These are phyloP conservation scores for Ophioderma brevispina DNA, from an alignment of 35 echinoderm and acorn worm species.

Conservation along the genomic window DNA sequence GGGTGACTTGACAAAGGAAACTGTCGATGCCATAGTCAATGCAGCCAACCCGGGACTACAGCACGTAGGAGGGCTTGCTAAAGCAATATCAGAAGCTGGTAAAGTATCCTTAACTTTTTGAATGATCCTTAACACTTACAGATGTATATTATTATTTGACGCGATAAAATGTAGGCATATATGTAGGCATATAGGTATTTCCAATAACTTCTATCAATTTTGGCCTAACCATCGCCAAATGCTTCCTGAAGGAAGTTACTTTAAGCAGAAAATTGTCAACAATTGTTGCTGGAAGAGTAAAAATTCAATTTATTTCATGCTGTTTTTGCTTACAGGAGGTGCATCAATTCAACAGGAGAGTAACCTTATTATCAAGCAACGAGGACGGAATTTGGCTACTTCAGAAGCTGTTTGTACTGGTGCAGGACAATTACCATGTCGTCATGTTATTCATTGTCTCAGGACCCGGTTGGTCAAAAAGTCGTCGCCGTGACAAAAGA, in stretches of 20 bases:
- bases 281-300: no score
- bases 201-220: neutral
- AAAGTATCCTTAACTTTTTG: neutral
- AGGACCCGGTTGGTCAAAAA: constrained; percentile 11
- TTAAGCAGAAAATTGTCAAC: no score
- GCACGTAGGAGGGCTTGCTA: constrained; percentile 51
- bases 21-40: constrained; percentile 56
- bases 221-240: no score
- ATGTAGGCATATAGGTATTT: neutral
- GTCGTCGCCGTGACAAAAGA: neutral
- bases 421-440: constrained; percentile 41
- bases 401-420: constrained; percentile 33
- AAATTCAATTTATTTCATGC: neutral
- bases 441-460: constrained; percentile 36
- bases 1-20: constrained; percentile 43
- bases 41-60: constrained; percentile 27
- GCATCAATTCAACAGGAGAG: constrained; percentile 32
- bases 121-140: neutral
- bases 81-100: constrained; percentile 49
- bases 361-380: neutral
- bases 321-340: constrained; percentile 19
- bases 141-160: neutral
- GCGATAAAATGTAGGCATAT: neutral
- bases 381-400: neutral
- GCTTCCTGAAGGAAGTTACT: no score